These are phyloP conservation scores for Alviniconcha strummeri DNA, from an alignment of 2,888 invertebrate species.

Conservation along the genomic window DNA sequence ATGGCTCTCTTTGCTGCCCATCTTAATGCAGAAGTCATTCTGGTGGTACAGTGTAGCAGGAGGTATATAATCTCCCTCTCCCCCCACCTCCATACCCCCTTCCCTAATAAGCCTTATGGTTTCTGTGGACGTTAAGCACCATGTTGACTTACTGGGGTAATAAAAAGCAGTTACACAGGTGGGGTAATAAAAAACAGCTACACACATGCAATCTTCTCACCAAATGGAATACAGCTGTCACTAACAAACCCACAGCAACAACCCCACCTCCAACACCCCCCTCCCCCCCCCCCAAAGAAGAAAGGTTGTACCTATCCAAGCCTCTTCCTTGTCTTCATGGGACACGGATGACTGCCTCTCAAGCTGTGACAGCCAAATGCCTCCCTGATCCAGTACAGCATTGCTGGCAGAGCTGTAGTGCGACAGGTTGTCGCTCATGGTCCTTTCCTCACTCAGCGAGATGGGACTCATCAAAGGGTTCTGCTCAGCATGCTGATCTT, in stretches of 20 bases:
- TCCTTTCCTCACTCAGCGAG: neutral
- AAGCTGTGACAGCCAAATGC: neutral
- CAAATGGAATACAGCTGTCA: neutral
- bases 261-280: neutral
- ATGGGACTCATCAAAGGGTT: neutral
- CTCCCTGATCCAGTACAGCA: neutral
- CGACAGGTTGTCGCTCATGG: neutral
- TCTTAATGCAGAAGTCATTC: too few species aligned
- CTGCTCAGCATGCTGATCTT: neutral
- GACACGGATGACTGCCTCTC: neutral
- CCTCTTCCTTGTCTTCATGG: conserved; percentile 5
- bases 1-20: too few species aligned
- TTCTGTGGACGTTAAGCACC: too few species aligned
- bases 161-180: neutral
- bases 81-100: too few species aligned
- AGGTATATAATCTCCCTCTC: too few species aligned
- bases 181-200: neutral
- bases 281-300: neutral
- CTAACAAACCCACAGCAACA: neutral
- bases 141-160: too few species aligned
- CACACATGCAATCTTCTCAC: neutral
- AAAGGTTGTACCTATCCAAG: neutral
- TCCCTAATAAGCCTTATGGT: too few species aligned
- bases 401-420: neutral
- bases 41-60: too few species aligned